A percentile compares a stretch with the other conserved stretches of the same genome.
Evolutionary conservation across 1,140 invertebrate species (phyloP).

Genomic region (Platorchestia sp.): DNA sequence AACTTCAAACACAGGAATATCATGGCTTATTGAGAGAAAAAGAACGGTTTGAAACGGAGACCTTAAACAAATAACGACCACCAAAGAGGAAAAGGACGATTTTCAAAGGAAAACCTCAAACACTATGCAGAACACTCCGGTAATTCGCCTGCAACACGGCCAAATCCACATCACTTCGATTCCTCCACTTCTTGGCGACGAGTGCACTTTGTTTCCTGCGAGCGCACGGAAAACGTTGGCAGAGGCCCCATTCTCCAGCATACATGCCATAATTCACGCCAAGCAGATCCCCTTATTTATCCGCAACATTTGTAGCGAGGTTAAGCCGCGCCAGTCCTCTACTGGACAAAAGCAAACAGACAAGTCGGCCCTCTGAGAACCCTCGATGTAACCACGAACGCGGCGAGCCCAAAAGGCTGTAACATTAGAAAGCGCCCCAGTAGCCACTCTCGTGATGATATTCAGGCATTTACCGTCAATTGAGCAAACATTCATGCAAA

Average conservation of each 20-base stretch:
- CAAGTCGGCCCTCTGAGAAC: not conserved
- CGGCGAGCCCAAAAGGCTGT: not conserved
- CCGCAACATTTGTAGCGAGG: not conserved
- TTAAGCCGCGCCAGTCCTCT: not conserved
- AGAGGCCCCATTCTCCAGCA: not conserved
- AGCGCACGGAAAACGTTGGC: not conserved
- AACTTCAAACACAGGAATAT: too few species aligned
- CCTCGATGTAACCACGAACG: not conserved
- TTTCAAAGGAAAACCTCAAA: not conserved
- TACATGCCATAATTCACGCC: not conserved
- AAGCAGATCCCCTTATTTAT: not conserved
- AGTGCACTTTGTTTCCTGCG: not conserved
- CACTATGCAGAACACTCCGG: not conserved
- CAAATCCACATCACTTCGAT: too few species aligned
- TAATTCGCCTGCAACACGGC: too few species aligned
- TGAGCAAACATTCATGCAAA: conserved; percentile 55
- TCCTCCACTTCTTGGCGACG: not conserved
- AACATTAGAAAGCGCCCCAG: conserved; percentile 25
- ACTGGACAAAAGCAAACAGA: not conserved
- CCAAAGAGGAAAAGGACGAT: too few species aligned
- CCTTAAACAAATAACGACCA: too few species aligned
- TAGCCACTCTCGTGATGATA: conserved; percentile 50
- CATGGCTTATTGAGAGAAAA: too few species aligned
- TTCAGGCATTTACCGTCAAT: conserved; percentile 54
- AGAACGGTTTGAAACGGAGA: too few species aligned